Evolutionary conservation across 2,888 invertebrate genomes (phyloP), one percentile per base, ranked within the genome.

Genomic region (Caenorhabditis sp.): DNA sequence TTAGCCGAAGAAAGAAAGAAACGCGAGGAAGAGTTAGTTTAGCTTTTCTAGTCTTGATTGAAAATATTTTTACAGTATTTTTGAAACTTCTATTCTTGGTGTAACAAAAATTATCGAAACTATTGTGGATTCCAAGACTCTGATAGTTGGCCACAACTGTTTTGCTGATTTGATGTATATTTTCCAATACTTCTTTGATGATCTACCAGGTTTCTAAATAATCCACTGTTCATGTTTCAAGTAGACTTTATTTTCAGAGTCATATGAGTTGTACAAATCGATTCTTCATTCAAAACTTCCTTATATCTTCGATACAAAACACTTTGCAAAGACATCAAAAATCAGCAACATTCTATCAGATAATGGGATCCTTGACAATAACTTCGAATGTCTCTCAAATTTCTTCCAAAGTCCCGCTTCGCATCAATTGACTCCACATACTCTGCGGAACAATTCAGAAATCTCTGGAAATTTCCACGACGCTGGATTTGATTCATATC

Each of bases 101-200:
- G 27, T 56, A 1, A n/a, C 56, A 26, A 3, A 10, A 10, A 26
- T 56, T 3, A 10, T 56, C 10, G 21, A 56, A 14, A 5, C 7
- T 2, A 23, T 56, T 26, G 2, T 23, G 1, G n/a, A 25, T 27
- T 17, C n/a, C 4, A 56, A 56, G 43, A 68, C 56, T 49, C 57
- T 43, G 10, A 36, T 72, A 7, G 68, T 72, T n/a, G 72, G 72
- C 0, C 72, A 72, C 25, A 72, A 72, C 36, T 59, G 67, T 59
- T 64, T 72, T 50, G 56, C 65, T 4, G 72, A 72, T 50, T 56
- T 36, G 20, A 72, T 72, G 67, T 72, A 72, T 54, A 21, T 68
- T 20, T 65, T 64, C 49, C 57, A 72, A 38, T 72, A 72, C 14
- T 72, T 72, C 25, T 59, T 72, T 23, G 53, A 27, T 0, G 26